These are phyloP conservation scores for Acropternis orthonyx DNA, from an alignment of 2,797 vertebrate genomes.

Conservation along the genomic window DNA sequence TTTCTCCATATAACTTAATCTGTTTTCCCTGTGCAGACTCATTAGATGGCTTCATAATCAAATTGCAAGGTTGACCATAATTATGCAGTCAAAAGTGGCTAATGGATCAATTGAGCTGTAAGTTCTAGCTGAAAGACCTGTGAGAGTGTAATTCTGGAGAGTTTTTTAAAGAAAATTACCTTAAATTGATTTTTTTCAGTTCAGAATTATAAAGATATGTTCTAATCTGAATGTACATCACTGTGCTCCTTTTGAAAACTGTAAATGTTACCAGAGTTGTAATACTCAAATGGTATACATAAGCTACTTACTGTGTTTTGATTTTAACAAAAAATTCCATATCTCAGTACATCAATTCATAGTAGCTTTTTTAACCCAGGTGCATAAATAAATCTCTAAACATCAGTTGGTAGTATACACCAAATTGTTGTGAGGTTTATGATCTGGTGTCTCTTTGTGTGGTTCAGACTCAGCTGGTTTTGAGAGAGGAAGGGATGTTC, in stretches of 20 bases:
- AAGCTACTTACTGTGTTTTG: background rate
- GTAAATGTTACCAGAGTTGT: background rate
- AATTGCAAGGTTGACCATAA: background rate
- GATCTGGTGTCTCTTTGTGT: background rate
- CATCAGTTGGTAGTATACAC: background rate
- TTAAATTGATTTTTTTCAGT: background rate
- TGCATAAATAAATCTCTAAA: background rate
- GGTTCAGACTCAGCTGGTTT: background rate
- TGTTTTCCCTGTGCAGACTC: background rate
- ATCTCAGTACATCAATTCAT: background rate
- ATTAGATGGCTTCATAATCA: slow-evolving; percentile 32
- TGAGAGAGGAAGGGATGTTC: accelerated
- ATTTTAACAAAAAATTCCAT: background rate
- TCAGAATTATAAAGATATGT: background rate
- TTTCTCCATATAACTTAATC: slow-evolving; percentile 35
- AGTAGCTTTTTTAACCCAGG: background rate
- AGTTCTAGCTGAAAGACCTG: background rate
- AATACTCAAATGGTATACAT: background rate
- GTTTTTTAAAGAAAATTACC: background rate
- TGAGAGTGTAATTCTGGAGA: background rate
- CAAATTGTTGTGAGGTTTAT: background rate
- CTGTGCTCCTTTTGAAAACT: background rate
- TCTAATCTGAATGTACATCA: background rate
- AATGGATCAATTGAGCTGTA: slow-evolving; percentile 1
- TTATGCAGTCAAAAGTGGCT: background rate